Conservation (phyloP, 2,113 vertebrate genomes). For the Oncorhynchus keta region DNA sequence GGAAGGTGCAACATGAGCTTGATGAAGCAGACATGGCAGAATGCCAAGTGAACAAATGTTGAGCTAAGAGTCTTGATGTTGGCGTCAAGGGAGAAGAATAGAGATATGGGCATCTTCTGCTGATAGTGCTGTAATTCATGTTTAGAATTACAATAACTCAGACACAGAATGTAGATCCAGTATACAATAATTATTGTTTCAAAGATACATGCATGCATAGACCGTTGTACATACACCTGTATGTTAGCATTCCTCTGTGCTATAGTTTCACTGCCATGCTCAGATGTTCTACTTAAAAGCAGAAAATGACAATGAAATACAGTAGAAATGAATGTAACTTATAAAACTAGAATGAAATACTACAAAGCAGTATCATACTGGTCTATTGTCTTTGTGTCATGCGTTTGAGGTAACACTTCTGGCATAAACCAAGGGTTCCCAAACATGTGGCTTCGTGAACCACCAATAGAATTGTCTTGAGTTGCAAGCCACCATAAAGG, state of each 20-base stretch:
- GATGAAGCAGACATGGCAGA: slow-evolving; percentile 69
- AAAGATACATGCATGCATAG: not conserved
- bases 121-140: not conserved
- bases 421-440: no score
- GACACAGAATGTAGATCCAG: not conserved
- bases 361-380: not conserved
- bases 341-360: not conserved
- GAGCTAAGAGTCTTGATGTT: slow-evolving; percentile 59
- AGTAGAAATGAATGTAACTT: not conserved
- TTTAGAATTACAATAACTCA: not conserved
- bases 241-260: no score
- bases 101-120: not conserved
- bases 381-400: not conserved
- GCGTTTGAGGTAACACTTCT: no score
- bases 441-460: no score
- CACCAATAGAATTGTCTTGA: no score
- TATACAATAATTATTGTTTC: not conserved
- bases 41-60: slow-evolving; percentile 73
- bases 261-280: not conserved
- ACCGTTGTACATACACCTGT: not conserved
- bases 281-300: not conserved
- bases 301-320: not conserved
- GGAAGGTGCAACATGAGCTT: slow-evolving; percentile 47
- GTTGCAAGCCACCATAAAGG: no score
- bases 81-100: not conserved